These are phyloP conservation scores for Rhagonycha lutea DNA, from an alignment of 2,888 invertebrate genomes.

Conservation along the genomic window DNA sequence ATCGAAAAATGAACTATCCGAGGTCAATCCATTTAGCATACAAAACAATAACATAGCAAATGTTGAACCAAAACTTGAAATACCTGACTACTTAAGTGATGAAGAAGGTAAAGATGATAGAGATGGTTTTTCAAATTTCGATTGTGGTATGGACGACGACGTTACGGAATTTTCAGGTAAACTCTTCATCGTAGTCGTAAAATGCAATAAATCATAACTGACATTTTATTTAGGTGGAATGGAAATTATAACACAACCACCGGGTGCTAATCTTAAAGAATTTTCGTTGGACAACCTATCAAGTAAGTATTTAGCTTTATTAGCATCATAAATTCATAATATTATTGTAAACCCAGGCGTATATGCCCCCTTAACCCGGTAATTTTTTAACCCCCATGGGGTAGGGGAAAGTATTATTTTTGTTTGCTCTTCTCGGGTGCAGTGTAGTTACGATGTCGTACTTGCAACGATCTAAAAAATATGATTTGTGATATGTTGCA, in stretches of 20 bases:
- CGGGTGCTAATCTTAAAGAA: constrained; percentile 44
- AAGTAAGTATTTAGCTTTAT: constrained; percentile 43
- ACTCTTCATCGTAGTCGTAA: neutral
- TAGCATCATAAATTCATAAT: neutral
- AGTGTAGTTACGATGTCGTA: constrained; percentile 35
- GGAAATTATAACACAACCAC: constrained; percentile 53
- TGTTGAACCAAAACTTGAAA: constrained; percentile 28
- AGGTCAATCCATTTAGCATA: constrained; percentile 48
- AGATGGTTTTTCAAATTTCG: constrained; percentile 41
- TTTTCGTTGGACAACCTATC: constrained; percentile 42
- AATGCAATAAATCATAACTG: neutral
- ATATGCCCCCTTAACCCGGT: too few species aligned
- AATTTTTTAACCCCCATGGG: too few species aligned
- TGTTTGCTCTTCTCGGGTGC: constrained; percentile 12
- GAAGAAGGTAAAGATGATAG: constrained; percentile 58
- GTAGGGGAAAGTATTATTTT: too few species aligned
- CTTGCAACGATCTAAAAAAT: constrained; percentile 48
- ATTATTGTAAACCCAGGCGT: neutral
- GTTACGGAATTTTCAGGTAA: constrained; percentile 45
- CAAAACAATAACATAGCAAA: constrained; percentile 25
- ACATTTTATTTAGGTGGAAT: constrained; percentile 46
- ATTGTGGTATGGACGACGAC: constrained; percentile 38
- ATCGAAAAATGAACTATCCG: constrained; percentile 38
- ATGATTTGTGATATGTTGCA: constrained; percentile 44
- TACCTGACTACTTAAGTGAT: constrained; percentile 73